phyloP scores from a whole-genome alignment of 2,113 vertebrate species.

The Tonatia bakeri region DNA sequence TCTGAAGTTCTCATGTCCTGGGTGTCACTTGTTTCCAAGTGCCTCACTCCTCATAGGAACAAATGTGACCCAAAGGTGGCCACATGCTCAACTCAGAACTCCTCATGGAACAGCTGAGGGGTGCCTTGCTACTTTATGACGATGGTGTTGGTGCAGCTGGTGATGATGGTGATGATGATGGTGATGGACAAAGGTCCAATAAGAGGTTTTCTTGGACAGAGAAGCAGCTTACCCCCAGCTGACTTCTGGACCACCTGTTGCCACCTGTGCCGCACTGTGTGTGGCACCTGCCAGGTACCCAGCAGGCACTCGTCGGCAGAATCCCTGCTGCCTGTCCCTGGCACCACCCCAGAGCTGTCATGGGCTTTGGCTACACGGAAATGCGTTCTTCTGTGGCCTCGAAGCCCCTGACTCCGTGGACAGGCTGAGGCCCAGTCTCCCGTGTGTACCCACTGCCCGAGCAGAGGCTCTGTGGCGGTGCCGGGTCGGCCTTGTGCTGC shows the following conservation, averaged over 20 bases:
- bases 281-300: background rate
- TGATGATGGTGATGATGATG: no score
- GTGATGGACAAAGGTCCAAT: background rate
- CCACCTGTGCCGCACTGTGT: accelerated
- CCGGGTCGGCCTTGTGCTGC: accelerated
- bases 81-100: background rate
- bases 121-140: accelerated
- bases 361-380: background rate
- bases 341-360: background rate
- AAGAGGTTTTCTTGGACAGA: background rate
- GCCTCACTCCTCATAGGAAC: background rate
- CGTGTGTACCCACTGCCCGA: accelerated
- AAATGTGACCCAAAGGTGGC: background rate
- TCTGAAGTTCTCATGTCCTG: background rate
- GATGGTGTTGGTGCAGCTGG: accelerated
- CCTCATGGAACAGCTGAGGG: background rate
- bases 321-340: background rate
- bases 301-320: background rate
- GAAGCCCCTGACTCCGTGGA: background rate
- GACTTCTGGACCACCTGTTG: background rate
- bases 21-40: no score
- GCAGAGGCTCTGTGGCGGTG: accelerated
- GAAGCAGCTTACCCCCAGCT: background rate
- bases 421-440: accelerated
- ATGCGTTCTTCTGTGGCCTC: background rate